Evolutionary conservation across 1,140 invertebrate species (phyloP).

Genomic region (Penaeus indicus): DNA sequence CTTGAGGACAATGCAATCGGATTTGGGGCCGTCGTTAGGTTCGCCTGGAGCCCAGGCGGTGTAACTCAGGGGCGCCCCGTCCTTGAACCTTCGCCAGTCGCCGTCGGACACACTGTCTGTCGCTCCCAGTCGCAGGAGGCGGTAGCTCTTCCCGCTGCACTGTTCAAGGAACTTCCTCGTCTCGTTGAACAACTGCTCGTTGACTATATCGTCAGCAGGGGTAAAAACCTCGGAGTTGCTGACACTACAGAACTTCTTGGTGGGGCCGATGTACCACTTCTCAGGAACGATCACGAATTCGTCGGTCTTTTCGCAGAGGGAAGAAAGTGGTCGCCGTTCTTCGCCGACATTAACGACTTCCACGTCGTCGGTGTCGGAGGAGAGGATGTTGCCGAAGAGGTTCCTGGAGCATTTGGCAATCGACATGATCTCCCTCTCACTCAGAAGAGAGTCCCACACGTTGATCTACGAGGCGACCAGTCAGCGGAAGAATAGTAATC

Average conservation of each 20-base stretch:
- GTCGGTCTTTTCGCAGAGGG: background rate
- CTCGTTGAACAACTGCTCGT: constrained; percentile 39
- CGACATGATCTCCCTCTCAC: constrained; percentile 10
- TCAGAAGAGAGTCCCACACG: constrained; percentile 45
- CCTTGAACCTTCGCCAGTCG: constrained; percentile 32
- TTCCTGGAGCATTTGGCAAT: constrained; percentile 33
- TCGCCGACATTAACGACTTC: constrained; percentile 39
- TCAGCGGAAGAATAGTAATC: background rate
- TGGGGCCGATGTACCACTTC: constrained; percentile 35
- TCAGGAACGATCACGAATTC: constrained; percentile 44
- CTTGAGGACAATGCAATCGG: constrained; percentile 48
- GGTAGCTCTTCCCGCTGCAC: constrained; percentile 49
- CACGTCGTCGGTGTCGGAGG: constrained; percentile 21
- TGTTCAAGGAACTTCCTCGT: constrained; percentile 24
- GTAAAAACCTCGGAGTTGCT: constrained; percentile 46
- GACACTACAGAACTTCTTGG: constrained; percentile 29
- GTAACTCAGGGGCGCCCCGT: background rate
- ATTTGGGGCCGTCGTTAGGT: constrained; percentile 47
- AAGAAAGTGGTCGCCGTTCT: background rate
- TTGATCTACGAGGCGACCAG: constrained; percentile 27
- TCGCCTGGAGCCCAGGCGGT: constrained; percentile 39
- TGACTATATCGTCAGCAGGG: constrained; percentile 15
- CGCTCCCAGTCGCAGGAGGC: constrained; percentile 39
- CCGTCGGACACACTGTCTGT: constrained; percentile 31
- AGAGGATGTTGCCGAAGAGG: constrained; percentile 43